Evolutionary conservation across 2,113 vertebrate species (phyloP), one percentile per base, ranked within the genome.

Genomic region (Leucoraja erinaceus): DNA sequence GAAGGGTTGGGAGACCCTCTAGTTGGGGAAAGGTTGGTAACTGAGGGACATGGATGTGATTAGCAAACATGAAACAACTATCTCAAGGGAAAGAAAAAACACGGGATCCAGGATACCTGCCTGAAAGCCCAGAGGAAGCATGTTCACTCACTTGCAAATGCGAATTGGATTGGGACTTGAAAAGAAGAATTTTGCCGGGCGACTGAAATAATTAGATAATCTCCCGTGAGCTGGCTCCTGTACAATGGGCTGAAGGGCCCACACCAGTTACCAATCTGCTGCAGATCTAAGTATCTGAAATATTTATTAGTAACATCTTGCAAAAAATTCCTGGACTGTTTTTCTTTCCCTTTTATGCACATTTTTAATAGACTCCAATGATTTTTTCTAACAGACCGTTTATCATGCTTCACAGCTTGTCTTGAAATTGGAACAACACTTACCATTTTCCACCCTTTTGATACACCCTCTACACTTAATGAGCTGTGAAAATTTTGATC

Each of bases 361-460:
- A 25, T 63, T 28, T 31, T 31, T 88, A 88, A 88, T 63, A 66
- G 83, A 31, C 12, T 88, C 59, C n/a, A 31, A 88, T 88, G 83
- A 88, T 88, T 88, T 86, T 68, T 88, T 88, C 83, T 7, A 88
- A 66, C 83, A 63, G 59, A 31, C 14, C 11, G 61, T 18, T 88
- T 63, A 88, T 88, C 83, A 33, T 31, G n/a, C 28, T 31, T 66
- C 59, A 28, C 59, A 88, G 59, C 83, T 88, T 88, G 12, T 61
- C 31, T 86, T 88, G 31, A 88, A 88, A 66, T 88, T 88, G 83
- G n/a, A 88, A 88, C 83, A 88, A 33, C 83, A 88, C 83, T 66
- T 31, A 31, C 59, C 25, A 88, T 33, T 61, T 88, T 61, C n/a
- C 59, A 88, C 63, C 61, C 83, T 88, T 66, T 88, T 88, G 83